Evolutionary conservation across 2,888 invertebrate genomes (phyloP), one percentile per base, ranked within the genome.

Genomic region (Poecilus cupreus): DNA sequence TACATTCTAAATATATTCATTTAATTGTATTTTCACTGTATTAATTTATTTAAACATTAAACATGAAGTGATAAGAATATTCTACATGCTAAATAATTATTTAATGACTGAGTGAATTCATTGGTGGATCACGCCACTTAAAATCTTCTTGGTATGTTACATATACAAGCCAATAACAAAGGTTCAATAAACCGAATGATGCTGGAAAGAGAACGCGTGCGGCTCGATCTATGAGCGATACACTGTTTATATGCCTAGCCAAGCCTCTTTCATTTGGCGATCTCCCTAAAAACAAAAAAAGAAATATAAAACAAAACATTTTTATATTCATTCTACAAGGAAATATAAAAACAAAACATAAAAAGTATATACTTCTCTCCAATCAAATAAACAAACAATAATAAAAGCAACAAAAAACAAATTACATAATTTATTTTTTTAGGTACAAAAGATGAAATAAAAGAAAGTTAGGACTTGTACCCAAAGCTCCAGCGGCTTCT

Each of bases 161-260:
- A 88, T 96, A 97, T 43, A 94, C 92, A 88, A 96, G 89, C 97
- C 98, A 98, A 89, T 98, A 98, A 86, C 95, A 93, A 76, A 97
- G 89, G 88, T 97, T 98, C 83, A 98, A 94, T 0, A 96, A 88
- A 0, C 94, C 93, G 87, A 98, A 98, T 0, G 96, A 96, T 10
- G 96, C 93, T 1, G 98, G 97, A 87, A 96, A 96, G 68, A 96
- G 90, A 68, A 96, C 90, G 68, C 97, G 91, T 0, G 97, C 95
- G 0, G 95, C 93, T 85, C 94, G 92, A 89, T 97, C 96, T 85
- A 97, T 97, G 87, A 93, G 91, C 0, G 96, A 96, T 4, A 97
- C 96, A 88, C 96, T 96, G 90, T 97, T 97, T 83, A 96, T 93
- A 86, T 95, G 94, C 39, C 94, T 92, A 49, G 89, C 87, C n/a